Evolutionary conservation across 2,797 vertebrate species (phyloP).

Genomic region (Falco rusticolus): DNA sequence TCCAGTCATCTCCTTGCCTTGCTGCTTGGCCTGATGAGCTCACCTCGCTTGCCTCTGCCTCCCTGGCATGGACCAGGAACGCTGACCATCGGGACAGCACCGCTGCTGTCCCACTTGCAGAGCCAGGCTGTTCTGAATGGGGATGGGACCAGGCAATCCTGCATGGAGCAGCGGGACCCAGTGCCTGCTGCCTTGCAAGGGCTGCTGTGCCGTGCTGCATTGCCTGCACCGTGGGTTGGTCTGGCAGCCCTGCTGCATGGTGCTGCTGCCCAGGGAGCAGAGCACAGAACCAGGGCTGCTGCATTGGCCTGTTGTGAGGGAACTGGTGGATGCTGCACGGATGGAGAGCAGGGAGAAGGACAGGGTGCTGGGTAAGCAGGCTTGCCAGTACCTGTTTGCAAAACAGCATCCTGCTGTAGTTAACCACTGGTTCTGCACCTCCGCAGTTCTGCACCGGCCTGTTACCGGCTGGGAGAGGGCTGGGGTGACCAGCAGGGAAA

Average conservation of each 20-base stretch:
- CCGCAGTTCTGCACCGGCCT: too few species aligned
- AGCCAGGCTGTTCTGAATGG: background rate
- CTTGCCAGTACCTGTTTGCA: background rate
- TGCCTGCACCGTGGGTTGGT: background rate
- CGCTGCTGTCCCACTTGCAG: background rate
- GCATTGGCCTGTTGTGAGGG: background rate
- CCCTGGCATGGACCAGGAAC: background rate
- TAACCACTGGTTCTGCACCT: background rate
- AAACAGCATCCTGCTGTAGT: background rate
- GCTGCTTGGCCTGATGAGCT: accelerated
- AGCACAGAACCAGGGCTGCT: background rate
- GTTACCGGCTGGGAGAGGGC: background rate
- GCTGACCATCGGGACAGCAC: background rate
- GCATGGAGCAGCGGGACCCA: background rate
- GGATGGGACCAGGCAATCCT: background rate
- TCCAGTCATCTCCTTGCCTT: accelerated
- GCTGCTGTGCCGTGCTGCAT: background rate
- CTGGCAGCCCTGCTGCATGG: background rate
- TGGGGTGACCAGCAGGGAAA: background rate
- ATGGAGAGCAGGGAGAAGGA: background rate
- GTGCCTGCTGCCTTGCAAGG: background rate
- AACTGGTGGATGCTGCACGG: accelerated
- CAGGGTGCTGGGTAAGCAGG: background rate
- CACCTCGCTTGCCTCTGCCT: accelerated
- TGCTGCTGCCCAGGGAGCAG: background rate